Percentiles rank a stretch among this genome's conserved stretches.
phyloP scores from a whole-genome alignment of 2,888 invertebrate species.

The Bombylius major region DNA sequence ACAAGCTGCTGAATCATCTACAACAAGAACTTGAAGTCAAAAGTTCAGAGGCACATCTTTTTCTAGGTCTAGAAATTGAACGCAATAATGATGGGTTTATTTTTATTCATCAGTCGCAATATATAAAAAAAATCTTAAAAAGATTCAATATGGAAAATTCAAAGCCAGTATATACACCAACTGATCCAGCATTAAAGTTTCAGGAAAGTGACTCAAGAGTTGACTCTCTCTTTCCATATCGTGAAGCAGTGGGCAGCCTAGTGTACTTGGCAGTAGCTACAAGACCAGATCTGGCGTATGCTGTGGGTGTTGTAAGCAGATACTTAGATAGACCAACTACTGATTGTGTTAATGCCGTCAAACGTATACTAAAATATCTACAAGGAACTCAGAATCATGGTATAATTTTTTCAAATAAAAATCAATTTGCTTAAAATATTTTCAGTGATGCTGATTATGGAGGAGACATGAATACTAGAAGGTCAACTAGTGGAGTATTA shows the following conservation, averaged over 20 bases:
- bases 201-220: not conserved
- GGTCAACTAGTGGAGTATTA: slow-evolving; percentile 10
- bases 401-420: not conserved
- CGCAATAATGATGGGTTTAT: slow-evolving; percentile 6
- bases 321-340: not conserved
- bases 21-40: slow-evolving; percentile 8
- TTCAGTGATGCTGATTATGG: slow-evolving; percentile 13
- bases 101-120: slow-evolving; percentile 10
- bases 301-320: slow-evolving; percentile 9
- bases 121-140: slow-evolving; percentile 10
- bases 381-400: not conserved
- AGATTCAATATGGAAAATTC: slow-evolving; percentile 11
- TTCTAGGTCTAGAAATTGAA: slow-evolving; percentile 10
- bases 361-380: slow-evolving; percentile 7
- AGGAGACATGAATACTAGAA: slow-evolving; percentile 9
- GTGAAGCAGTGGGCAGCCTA: slow-evolving; percentile 15
- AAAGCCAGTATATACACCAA: too few species aligned
- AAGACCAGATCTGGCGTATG: slow-evolving; percentile 15
- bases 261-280: slow-evolving; percentile 16
- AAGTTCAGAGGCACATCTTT: slow-evolving; percentile 8
- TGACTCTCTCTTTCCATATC: slow-evolving; percentile 6
- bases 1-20: slow-evolving; percentile 7
- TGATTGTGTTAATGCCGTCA: slow-evolving; percentile 1
- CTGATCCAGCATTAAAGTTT: slow-evolving; percentile 1
- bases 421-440: not conserved